Evolutionary conservation across 2,888 invertebrate genomes (phyloP), one percentile per base, ranked within the genome.

Genomic region (Nomada ferruginata): DNA sequence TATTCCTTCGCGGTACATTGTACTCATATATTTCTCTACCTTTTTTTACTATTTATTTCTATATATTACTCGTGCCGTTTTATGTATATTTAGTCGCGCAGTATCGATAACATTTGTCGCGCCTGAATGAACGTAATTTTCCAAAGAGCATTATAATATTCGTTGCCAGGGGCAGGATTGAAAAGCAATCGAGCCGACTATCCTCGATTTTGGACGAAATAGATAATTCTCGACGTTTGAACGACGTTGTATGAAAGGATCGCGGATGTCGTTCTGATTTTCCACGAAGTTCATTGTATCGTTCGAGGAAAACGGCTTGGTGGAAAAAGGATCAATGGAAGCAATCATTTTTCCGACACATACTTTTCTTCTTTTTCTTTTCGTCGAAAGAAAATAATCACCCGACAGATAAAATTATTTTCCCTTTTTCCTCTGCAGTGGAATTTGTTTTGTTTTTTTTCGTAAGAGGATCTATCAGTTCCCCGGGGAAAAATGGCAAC

Each of bases 261-360:
- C 11, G 10, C 11, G 23, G 11, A 50, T 2, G n/a, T 36, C 10
- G 1, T n/a, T 36, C n/a, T 20, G 18, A 44, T 15, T 68, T 68
- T 26, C 23, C 2, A 42, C 23, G 55, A 18, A 18, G 20, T 42
- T 55, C 18, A 55, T 52, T 29, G 18, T 60, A 7, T 60, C 60
- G 36, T 60, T 18, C 60, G 36, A 60, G 4, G 20, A 9, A 47
- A 47, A 42, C 44, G 42, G 23, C n/a, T 68, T 42, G 11, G 23
- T 36, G 2, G 23, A 23, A 15, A 42, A 23, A 55, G 36, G 55
- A 55, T 23, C 18, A 10, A 26, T 5, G 42, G 7, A 60, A 50
- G 20, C 61, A 61, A 61, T 61, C 71, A 42, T 71, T 23, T 71
- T n/a, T n/a, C 61, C 36, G 15, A 71, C 61, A 61, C 52, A n/a